These are phyloP conservation scores for Halcyon senegalensis DNA, from an alignment of 2,113 vertebrate genomes.

Conservation along the genomic window DNA sequence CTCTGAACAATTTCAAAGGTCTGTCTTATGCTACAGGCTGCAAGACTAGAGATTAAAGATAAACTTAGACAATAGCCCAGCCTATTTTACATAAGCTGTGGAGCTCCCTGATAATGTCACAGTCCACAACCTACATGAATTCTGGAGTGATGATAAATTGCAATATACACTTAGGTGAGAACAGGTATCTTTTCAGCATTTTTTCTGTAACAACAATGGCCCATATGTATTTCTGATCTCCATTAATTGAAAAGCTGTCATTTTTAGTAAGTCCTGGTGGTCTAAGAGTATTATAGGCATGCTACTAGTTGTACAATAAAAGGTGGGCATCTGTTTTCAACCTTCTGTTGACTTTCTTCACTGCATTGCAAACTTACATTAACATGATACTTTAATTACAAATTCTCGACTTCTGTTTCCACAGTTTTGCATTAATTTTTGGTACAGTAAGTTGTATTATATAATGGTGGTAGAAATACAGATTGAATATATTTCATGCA, in stretches of 20 bases:
- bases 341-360: background rate
- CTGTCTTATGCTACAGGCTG: background rate
- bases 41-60: background rate
- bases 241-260: background rate
- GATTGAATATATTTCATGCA: background rate
- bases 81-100: background rate
- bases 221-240: background rate
- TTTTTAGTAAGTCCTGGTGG: background rate
- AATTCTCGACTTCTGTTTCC: background rate
- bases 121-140: background rate
- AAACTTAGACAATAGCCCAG: background rate
- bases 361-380: background rate
- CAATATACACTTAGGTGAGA: background rate
- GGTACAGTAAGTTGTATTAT: background rate
- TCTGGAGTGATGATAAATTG: background rate
- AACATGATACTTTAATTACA: constrained; percentile 20
- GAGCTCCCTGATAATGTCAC: background rate
- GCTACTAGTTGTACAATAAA: background rate
- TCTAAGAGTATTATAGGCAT: background rate
- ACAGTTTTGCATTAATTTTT: background rate
- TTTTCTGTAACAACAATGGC: background rate
- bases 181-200: background rate
- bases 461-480: background rate
- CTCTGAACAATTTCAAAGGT: background rate
- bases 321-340: background rate